Base-by-base conservation (phyloP, 2,797 vertebrate species). In the Galago senegalensis region DNA sequence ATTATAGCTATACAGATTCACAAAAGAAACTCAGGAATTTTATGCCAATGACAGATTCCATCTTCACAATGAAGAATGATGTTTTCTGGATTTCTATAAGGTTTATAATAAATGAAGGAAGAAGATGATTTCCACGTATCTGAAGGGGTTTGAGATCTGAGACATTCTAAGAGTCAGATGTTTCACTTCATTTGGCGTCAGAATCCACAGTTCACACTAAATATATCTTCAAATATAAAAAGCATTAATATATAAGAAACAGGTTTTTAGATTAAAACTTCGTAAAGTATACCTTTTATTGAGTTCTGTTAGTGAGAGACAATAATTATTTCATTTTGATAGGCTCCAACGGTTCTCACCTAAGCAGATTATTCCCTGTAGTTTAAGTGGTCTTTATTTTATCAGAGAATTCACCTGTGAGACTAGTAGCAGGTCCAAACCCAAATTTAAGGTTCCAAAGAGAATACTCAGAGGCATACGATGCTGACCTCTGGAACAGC, bases 11-110 rank as follows among this genome's bases (percentile, higher is more conserved):
- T 7, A 29, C 31, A 34, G 17, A 5, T 1, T 18, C 37, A 31
- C n/a, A 72, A 46, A 56, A 89, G 60, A 77, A 67, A 93, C 29
- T 17, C 10, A 79, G 10, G 21, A 25, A 75, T 96, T 91, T 84
- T 56, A 18, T 5, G 21, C 34, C 11, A 5, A 5, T 60, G 27
- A 25, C 17, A 93, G 10, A 34, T 40, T 2, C 7, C 29, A 14
- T 37, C 56, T 89, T 85, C 21, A 67, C 93, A 63, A 12, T 23
- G 37, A 3, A 77, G 31, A 43, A 18, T 0, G 0, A 27, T 29
- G 81, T 18, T 65, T 23, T 80, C 13, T 79, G 14, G 29, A 8
- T 92, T 73, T 85, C 53, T 60, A 0, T 0, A 1, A 43, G 29
- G 31, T 89, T 89, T 84, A 61, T 21, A 81, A 82, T 63, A 86